Conservation (phyloP, 2,113 vertebrate species). For the Bufo bufo region DNA sequence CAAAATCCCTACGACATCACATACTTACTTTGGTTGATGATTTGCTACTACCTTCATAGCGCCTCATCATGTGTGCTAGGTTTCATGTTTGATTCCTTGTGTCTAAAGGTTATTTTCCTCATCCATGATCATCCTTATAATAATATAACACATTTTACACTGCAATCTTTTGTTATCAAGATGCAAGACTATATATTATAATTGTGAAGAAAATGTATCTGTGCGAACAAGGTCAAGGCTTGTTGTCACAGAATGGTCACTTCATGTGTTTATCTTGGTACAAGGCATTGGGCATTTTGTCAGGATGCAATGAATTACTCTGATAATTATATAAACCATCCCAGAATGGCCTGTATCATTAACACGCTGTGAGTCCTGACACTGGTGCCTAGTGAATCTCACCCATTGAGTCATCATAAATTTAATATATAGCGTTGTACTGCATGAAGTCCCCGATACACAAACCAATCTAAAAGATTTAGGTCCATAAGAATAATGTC, state of each 20-base stretch:
- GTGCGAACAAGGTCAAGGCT: background rate
- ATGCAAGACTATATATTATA: background rate
- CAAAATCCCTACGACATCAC: no score
- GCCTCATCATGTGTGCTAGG: no score
- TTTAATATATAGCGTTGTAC: slow-evolving; percentile 17
- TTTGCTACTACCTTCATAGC: no score
- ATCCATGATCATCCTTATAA: no score
- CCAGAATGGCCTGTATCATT: slow-evolving; percentile 6
- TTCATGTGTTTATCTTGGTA: background rate
- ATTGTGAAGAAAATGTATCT: background rate
- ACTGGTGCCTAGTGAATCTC: slow-evolving; percentile 23
- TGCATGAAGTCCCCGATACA: slow-evolving; percentile 18
- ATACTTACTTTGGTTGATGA: no score
- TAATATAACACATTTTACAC: background rate
- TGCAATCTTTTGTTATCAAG: background rate
- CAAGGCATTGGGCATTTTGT: background rate
- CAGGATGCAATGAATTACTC: background rate
- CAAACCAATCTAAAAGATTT: slow-evolving; percentile 33
- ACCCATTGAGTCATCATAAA: slow-evolving; percentile 42
- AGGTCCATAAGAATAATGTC: slow-evolving; percentile 14
- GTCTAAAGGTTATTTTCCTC: no score
- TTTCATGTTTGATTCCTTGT: no score
- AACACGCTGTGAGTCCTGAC: slow-evolving; percentile 7
- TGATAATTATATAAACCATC: background rate
- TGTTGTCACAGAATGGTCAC: background rate